Percentiles rank a stretch among this genome's conserved stretches.
These are phyloP conservation scores for Eumaeus atala DNA, from an alignment of 1,140 invertebrate genomes.

Conservation along the genomic window DNA sequence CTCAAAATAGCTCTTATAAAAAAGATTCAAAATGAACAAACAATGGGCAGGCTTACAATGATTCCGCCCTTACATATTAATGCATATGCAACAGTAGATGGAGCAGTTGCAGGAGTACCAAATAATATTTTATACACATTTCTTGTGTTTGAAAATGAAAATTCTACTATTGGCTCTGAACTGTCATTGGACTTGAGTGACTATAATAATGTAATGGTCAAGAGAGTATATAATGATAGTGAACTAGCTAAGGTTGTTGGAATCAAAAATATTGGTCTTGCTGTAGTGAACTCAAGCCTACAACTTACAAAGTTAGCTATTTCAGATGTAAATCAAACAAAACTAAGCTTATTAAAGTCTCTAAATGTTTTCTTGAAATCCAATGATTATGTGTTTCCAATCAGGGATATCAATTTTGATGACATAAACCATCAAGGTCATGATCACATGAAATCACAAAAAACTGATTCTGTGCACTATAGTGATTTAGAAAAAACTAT, in stretches of 20 bases:
- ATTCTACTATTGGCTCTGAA: slow-evolving; percentile 76
- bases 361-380: slow-evolving; percentile 74
- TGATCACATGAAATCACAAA: slow-evolving; percentile 43
- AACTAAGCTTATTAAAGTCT: slow-evolving; percentile 57
- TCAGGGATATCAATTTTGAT: slow-evolving; percentile 27
- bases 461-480: slow-evolving; percentile 79
- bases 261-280: slow-evolving; percentile 69
- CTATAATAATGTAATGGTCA: slow-evolving; percentile 71
- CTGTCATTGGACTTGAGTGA: slow-evolving; percentile 78
- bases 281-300: slow-evolving; percentile 59
- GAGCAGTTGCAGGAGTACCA: slow-evolving; percentile 58
- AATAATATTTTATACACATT: slow-evolving; percentile 68
- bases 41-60: slow-evolving; percentile 68
- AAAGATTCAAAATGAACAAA: slow-evolving; percentile 78
- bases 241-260: slow-evolving; percentile 66
- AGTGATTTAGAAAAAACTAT: slow-evolving; percentile 90
- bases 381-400: slow-evolving; percentile 57
- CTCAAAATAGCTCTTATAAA: slow-evolving; percentile 75
- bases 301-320: slow-evolving; percentile 51
- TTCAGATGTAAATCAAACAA: slow-evolving; percentile 53
- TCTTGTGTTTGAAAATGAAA: slow-evolving; percentile 77
- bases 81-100: slow-evolving; percentile 56
- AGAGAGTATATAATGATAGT: slow-evolving; percentile 74
- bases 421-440: slow-evolving; percentile 41
- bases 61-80: slow-evolving; percentile 79